Base-by-base conservation (phyloP, 1,140 invertebrate species). In the Drosophila tani region DNA sequence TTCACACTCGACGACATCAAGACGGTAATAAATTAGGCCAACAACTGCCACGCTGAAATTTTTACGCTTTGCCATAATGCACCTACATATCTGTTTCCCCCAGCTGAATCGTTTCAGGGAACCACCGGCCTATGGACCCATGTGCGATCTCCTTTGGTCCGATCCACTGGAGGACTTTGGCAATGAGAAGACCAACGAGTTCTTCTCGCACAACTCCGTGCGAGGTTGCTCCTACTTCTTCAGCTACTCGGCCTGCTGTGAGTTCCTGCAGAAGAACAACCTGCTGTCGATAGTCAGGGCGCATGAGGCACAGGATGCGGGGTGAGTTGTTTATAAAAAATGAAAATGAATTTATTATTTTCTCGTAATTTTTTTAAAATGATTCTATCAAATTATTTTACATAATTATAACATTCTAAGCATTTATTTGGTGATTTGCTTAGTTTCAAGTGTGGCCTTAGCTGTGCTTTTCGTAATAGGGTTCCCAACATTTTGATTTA, bases 201-300 rank as follows among this genome's bases (percentile, higher is more conserved):
- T 99, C 94, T 99, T 99, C 95, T 98, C 97, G 93, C 99, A 99
- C 95, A 99, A 99, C 95, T 99, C 98, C 92, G 99, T 99, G 71
- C 96, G 99, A 94, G 99, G 99, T 93, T 99, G 99, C 95, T 99
- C 99, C 93, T 99, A 99, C 95, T 99, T 99, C 95, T 99, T 99
- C 95, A 90, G 85, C 55, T 90, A 90, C 47, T 59, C 86, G 17
- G 85, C 85, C 38, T 90, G 85, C 71, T 90, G 85, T 96, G 99
- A 99, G 95, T 99, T 99, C 94, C 96, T 99, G 86, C 98, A 99
- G 95, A 99, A 99, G 94, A 99, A 99, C 95, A 99, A 99, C 95
- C 95, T 99, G 92, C 95, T 99, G 87, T 99, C 99, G 86, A 99
- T 99, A 94, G 99, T 99, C 93, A 96, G 99, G 94, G 99, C 99